Conservation (phyloP, 1,140 invertebrate genomes). For the Dolichoris vasculosae region DNA sequence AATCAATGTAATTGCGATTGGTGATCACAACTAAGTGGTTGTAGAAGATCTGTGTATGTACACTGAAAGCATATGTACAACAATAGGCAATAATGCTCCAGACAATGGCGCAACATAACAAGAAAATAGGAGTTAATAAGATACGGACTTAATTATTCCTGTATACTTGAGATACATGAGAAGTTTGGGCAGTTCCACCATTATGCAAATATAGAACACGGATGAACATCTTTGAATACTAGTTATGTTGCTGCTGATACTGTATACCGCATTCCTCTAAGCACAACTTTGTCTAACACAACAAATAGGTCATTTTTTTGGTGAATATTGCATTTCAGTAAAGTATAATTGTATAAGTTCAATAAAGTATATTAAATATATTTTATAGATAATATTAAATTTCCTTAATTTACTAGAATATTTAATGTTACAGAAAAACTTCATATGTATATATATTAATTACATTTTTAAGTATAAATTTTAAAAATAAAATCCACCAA, state of each 20-base stretch:
- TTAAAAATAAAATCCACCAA: too few species aligned
- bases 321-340: too few species aligned
- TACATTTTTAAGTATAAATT: too few species aligned
- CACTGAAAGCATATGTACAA: too few species aligned
- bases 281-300: neutral
- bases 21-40: neutral
- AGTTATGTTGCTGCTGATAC: neutral
- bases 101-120: neutral
- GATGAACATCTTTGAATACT: slow-evolving; percentile 15
- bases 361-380: too few species aligned
- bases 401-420: too few species aligned
- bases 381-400: too few species aligned
- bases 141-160: slow-evolving; percentile 13
- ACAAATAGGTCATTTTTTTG: neutral
- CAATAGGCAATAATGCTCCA: neutral
- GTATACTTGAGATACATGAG: neutral
- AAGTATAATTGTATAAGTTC: too few species aligned
- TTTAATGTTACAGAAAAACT: too few species aligned
- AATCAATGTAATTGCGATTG: neutral
- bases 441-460: too few species aligned
- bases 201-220: slow-evolving; percentile 42
- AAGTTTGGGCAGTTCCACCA: slow-evolving; percentile 13
- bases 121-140: slow-evolving; percentile 31
- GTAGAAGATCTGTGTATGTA: slow-evolving; percentile 18
- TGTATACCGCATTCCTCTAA: neutral